Conservation (phyloP, 2,888 invertebrate species). For the Calliopum simillimum region DNA sequence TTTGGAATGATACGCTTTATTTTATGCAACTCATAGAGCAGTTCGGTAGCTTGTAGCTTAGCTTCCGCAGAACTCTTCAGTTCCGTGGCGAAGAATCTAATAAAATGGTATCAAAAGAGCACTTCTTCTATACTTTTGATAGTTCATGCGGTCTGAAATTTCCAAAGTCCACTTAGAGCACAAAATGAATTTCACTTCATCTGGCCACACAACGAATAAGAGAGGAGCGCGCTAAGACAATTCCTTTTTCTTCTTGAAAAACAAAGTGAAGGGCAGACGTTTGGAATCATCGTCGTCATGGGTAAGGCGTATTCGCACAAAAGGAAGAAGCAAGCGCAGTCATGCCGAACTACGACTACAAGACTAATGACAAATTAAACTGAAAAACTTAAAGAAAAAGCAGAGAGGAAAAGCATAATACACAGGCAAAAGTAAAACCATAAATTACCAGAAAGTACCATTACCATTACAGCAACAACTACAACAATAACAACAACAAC, state of each 20-base stretch:
- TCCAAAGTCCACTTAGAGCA: conserved; percentile 30
- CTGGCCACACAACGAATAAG: too few relatives aligned
- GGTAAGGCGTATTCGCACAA: neutral
- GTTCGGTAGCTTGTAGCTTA: too few relatives aligned
- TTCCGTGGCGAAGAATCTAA: too few relatives aligned
- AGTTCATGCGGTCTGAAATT: too few relatives aligned
- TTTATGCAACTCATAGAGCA: too few relatives aligned
- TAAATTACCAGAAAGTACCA: conserved; percentile 31
- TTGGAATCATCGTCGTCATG: neutral
- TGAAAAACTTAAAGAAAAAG: conserved; percentile 17
- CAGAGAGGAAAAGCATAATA: conserved; percentile 1
- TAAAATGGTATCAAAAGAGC: too few relatives aligned
- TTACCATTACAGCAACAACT: conserved; percentile 33
- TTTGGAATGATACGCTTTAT: too few relatives aligned
- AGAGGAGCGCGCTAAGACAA: too few relatives aligned
- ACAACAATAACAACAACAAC: conserved; percentile 34
- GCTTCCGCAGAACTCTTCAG: too few relatives aligned
- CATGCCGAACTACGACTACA: conserved; percentile 10
- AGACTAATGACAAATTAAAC: conserved; percentile 37
- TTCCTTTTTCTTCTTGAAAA: neutral
- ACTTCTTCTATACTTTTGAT: too few relatives aligned
- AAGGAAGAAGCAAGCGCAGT: conserved; percentile 9
- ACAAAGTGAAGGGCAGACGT: neutral
- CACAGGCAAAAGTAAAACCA: conserved; percentile 21
- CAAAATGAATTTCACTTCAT: neutral